Conservation (phyloP, 2,113 vertebrate genomes). For the Macheiramphus alcinus region DNA sequence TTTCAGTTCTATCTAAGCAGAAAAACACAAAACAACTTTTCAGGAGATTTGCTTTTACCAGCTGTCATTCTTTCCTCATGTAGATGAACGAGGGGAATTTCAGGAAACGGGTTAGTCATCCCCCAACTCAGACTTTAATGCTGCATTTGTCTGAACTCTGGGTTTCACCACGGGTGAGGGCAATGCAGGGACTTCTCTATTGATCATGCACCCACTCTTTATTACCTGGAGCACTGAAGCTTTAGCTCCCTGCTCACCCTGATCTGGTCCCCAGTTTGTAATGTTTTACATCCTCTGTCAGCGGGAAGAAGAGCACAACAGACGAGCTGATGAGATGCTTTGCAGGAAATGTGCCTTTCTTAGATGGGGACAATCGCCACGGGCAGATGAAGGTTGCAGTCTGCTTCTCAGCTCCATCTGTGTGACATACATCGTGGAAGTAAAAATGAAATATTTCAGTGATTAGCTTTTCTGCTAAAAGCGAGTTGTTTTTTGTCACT, state of each 20-base stretch:
- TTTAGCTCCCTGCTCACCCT: background rate
- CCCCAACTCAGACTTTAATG: background rate
- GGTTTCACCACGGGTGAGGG: fast-evolving
- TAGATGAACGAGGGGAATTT: background rate
- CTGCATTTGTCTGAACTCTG: background rate
- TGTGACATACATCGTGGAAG: fast-evolving
- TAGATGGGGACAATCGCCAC: background rate
- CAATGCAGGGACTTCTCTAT: background rate
- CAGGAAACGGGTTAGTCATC: background rate
- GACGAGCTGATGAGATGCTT: background rate
- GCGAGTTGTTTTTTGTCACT: background rate
- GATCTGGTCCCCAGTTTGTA: background rate
- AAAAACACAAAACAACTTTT: background rate
- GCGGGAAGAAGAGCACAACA: background rate
- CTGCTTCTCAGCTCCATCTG: background rate
- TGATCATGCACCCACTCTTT: background rate
- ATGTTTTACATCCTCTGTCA: background rate
- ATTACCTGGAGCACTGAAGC: background rate
- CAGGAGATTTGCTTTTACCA: background rate
- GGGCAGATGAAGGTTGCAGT: background rate
- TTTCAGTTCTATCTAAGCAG: background rate
- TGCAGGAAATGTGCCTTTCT: background rate
- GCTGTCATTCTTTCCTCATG: background rate
- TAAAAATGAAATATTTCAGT: background rate
- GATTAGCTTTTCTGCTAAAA: background rate